Conservation (phyloP, 2,113 vertebrate species). For the Psammodynastes pulverulentus region DNA sequence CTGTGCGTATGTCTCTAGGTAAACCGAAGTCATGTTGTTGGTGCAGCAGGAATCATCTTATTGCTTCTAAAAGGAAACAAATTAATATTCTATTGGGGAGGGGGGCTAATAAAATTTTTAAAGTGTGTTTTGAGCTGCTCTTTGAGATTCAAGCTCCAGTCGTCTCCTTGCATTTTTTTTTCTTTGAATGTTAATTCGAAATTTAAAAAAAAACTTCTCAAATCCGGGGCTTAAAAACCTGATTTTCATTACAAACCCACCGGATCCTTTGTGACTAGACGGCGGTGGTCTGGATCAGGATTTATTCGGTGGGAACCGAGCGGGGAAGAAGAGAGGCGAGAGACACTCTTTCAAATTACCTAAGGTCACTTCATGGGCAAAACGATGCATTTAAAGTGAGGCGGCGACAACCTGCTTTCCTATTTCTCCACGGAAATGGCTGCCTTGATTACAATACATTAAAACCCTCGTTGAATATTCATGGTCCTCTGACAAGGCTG, state of each 20-base stretch:
- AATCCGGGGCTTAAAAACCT: constrained; percentile 45
- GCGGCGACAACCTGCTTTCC: constrained; percentile 71
- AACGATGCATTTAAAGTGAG: constrained; percentile 70
- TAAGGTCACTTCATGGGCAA: constrained; percentile 74
- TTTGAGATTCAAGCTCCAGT: background rate
- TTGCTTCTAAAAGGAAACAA: background rate
- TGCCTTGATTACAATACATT: constrained; percentile 73
- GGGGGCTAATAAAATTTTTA: background rate
- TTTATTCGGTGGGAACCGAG: constrained; percentile 52
- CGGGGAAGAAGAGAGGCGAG: background rate
- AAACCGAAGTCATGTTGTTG: background rate
- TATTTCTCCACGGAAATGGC: constrained; percentile 68
- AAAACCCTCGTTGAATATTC: constrained; percentile 77
- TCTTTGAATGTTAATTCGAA: background rate
- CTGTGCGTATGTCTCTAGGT: background rate
- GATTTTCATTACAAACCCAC: constrained; percentile 51
- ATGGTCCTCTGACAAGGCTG: constrained; percentile 72
- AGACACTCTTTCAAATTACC: constrained; percentile 60
- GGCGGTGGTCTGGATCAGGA: constrained; percentile 39
- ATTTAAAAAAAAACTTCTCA: constrained; percentile 42
- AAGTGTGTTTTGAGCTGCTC: background rate
- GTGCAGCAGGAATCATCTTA: background rate
- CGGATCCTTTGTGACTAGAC: constrained; percentile 40
- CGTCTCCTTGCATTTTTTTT: constrained; percentile 36
- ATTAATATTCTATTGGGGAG: background rate